Evolutionary conservation across 2,888 invertebrate species (phyloP), one percentile per base, ranked within the genome.

Genomic region (Pseudanteris insignis): DNA sequence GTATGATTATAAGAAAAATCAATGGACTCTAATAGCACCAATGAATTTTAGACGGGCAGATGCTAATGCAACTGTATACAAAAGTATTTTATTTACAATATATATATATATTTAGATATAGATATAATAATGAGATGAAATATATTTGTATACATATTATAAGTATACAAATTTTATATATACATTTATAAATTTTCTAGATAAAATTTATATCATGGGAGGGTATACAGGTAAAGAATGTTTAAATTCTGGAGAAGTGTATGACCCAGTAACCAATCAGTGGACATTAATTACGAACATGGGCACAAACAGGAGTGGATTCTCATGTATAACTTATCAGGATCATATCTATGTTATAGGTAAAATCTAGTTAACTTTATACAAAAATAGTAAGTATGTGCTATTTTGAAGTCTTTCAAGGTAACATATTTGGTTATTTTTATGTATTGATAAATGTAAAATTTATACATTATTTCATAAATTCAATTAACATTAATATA

Each of bases 161-260:
- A n/a, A n/a, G n/a, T n/a, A n/a, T n/a, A n/a, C n/a, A n/a, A n/a
- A n/a, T n/a, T n/a, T n/a, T n/a, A n/a, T n/a, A n/a, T n/a, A n/a
- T n/a, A n/a, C n/a, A n/a, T n/a, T n/a, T n/a, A n/a, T n/a, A n/a
- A n/a, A n/a, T n/a, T n/a, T n/a, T n/a, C n/a, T 57, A 90, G 89
- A 86, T 62, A 89, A 89, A 73, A 88, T 91, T 68, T 91, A 89
- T 80, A 89, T 91, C 66, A 88, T 88, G 43, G 94, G 96, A 1
- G 96, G 96, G 0, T 96, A 94, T 79, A 94, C 94, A 78, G 96
- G 96, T 0, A 90, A 91, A 73, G 92, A 93, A 73, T 91, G 94
- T 73, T 88, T 92, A 84, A 91, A 89, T 78, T 88, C 91, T 12
- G 91, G 89, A 1, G 93, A 94, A 76, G 85, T 89, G 40, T 94